phyloP scores from a whole-genome alignment of 1,140 invertebrate genomes.

The Delia radicum region DNA sequence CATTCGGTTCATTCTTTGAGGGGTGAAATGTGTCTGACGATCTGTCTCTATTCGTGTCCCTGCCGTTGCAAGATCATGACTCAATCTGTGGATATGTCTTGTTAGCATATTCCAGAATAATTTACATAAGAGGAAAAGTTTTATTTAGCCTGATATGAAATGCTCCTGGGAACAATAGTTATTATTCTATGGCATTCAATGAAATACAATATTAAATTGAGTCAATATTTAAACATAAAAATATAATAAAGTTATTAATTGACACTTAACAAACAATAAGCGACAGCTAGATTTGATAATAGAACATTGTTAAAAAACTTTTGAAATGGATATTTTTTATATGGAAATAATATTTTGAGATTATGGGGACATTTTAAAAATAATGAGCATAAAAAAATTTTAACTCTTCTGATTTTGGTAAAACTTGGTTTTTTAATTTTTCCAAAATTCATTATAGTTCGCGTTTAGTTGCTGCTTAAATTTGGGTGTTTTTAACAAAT shows the following conservation, averaged over 20 bases:
- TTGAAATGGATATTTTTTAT: not conserved
- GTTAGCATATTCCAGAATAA: not conserved
- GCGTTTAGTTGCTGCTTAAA: no score
- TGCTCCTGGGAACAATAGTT: not conserved
- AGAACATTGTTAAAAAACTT: no score
- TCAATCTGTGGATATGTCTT: constrained; percentile 6
- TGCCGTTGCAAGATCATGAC: not conserved
- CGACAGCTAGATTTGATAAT: no score
- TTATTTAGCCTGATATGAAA: no score
- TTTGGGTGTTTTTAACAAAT: no score
- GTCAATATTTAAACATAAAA: constrained; percentile 7
- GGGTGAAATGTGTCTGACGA: not conserved
- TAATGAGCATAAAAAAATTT: no score
- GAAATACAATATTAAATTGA: not conserved
- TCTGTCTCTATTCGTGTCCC: not conserved
- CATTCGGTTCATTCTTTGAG: no score
- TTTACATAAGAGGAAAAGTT: constrained; percentile 1
- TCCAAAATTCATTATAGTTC: no score
- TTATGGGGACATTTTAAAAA: no score
- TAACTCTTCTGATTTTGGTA: no score
- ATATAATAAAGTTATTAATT: constrained; percentile 21
- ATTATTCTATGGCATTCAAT: not conserved
- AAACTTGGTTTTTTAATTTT: no score
- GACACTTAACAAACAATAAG: constrained; percentile 16
- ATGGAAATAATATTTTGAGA: no score